Base-by-base conservation (phyloP, 1,140 invertebrate species). In the Drosophila virilis region DNA sequence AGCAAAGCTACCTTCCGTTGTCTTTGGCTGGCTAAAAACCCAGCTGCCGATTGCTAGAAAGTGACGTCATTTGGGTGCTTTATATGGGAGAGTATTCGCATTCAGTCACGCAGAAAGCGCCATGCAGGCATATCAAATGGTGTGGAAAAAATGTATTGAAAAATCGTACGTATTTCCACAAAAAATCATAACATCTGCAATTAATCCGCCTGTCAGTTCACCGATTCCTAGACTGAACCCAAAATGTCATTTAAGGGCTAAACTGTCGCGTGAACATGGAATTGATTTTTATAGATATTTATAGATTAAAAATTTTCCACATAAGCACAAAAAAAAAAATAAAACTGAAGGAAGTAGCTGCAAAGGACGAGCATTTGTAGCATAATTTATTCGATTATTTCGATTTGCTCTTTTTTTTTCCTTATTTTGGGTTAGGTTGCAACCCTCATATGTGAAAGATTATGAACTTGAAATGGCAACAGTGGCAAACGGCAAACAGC, bases 281-380 rank as follows among this genome's bases (percentile, higher is more conserved):
- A 89, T 89, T 89, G 84, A 89, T 89, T 89, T 89, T 89, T 84
- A 89, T 89, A 84, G 84, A 89, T 89, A 89, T 89, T 89, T 89
- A 89, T 89, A 89, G 84, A 89, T 89, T 89, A 78, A 78, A 80
- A 80, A 83, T 89, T 89, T 88, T 89, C 69, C 84, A 77, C 84
- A 88, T 80, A 88, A 89, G 84, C 74, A 80, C 69, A 69, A 78
- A 82, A 48, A 62, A 52, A 55, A 38, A 4, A 40, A 17, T 17
- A 17, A 17, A 1, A 17, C 17, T 17, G 40, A 42, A 58, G 71
- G 71, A 76, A 64, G 42, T 46, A 48, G 33, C 40, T 17, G 50
- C 10, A 48, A 57, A 71, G 50, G 33, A 59, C 7, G 37, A 70
- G 51, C 77, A 86, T 88, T 86, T 86, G 76, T 68, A 73, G 82